Percentiles rank a stretch among this genome's conserved stretches.
Evolutionary conservation across 53 echinoderm and acorn worm genomes (phyloP).

Genomic region (Henricia sp.): DNA sequence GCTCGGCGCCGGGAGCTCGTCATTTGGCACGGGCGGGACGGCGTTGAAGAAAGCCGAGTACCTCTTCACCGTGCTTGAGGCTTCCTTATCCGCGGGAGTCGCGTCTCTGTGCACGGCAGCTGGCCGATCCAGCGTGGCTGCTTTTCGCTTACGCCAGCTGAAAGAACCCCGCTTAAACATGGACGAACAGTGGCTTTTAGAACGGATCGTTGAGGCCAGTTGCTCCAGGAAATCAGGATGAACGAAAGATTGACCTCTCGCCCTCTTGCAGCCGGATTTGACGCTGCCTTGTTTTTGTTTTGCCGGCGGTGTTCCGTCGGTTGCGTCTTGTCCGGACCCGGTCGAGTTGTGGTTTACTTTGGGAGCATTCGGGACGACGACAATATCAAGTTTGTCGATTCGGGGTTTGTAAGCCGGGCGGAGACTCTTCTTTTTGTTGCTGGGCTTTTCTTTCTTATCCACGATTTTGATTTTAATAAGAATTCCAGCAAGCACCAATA

Average conservation of each 20-base stretch:
- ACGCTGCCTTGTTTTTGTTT: slow-evolving; percentile 12
- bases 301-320: not conserved
- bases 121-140: not conserved
- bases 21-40: not conserved
- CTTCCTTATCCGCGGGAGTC: not conserved
- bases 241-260: slow-evolving; percentile 14
- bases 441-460: slow-evolving; percentile 32
- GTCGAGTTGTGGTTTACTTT: not conserved
- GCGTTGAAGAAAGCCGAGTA: slow-evolving; percentile 56
- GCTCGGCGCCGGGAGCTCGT: slow-evolving; percentile 12
- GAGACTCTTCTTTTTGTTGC: slow-evolving; percentile 5
- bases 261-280: not conserved
- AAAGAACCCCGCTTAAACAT: slow-evolving; percentile 35
- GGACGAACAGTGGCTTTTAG: slow-evolving; percentile 47
- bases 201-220: slow-evolving; percentile 39
- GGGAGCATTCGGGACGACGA: slow-evolving; percentile 27
- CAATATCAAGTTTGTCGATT: slow-evolving; percentile 46
- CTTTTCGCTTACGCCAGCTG: slow-evolving; percentile 31
- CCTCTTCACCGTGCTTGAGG: slow-evolving; percentile 33
- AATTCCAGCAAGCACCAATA: slow-evolving; percentile 16
- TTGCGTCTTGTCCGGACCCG: not conserved
- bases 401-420: slow-evolving; percentile 9
- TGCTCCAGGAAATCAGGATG: slow-evolving; percentile 48
- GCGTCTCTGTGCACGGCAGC: not conserved
- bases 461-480: slow-evolving; percentile 38